Evolutionary conservation across 2,113 vertebrate genomes (phyloP).

Genomic region (Corynorhinus townsendii): DNA sequence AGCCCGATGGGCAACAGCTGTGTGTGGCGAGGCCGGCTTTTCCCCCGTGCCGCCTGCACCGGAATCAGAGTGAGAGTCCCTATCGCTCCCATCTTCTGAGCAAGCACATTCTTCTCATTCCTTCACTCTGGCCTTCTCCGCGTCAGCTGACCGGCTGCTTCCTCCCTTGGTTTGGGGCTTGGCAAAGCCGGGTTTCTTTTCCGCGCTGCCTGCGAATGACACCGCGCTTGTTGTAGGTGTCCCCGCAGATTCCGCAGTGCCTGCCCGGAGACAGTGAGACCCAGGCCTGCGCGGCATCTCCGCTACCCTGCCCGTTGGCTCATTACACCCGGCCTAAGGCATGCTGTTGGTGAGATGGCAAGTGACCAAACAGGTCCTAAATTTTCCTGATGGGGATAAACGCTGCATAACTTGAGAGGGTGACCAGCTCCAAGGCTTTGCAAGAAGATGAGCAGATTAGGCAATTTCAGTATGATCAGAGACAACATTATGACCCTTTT

Average conservation of each 20-base stretch:
- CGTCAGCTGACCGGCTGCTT: conserved; percentile 55
- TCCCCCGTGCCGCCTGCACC: background rate
- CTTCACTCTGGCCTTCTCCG: background rate
- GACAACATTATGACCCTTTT: conserved; percentile 61
- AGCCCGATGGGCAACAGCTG: conserved; percentile 36
- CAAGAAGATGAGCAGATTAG: conserved; percentile 54
- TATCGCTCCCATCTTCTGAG: conserved; percentile 54
- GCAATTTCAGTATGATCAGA: conserved; percentile 62
- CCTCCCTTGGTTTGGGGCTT: background rate
- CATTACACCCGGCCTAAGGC: background rate
- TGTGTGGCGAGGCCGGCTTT: background rate
- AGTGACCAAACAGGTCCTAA: background rate
- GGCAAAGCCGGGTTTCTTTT: background rate
- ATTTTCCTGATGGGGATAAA: conserved; percentile 43
- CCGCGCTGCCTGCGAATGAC: background rate
- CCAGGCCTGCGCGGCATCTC: background rate
- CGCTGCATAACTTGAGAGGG: conserved; percentile 10
- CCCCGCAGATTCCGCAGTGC: background rate
- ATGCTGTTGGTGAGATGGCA: background rate
- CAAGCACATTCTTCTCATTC: conserved; percentile 67
- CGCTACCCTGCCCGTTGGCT: background rate
- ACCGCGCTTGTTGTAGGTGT: background rate
- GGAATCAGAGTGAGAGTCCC: conserved; percentile 9
- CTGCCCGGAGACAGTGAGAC: background rate
- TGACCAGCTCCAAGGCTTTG: conserved; percentile 33